A percentile compares a stretch with the other conserved stretches of the same genome.
These are phyloP conservation scores for Leptonema lineaticorne DNA, from an alignment of 1,140 invertebrate genomes.

Conservation along the genomic window DNA sequence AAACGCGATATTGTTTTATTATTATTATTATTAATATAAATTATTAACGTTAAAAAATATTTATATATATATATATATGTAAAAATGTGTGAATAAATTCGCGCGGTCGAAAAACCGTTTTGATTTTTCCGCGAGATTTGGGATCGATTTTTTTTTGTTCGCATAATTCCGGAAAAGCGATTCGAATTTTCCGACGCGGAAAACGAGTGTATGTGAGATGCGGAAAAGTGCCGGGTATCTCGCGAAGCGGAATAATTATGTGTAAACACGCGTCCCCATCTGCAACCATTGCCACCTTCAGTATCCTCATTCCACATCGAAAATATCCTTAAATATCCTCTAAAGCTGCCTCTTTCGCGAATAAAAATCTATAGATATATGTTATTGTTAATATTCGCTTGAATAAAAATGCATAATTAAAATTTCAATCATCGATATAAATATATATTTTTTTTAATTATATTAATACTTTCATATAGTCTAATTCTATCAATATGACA, in stretches of 20 bases:
- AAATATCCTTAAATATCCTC: constrained; percentile 20
- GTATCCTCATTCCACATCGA: neutral
- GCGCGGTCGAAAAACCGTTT: no score
- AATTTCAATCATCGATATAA: no score
- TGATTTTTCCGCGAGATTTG: no score
- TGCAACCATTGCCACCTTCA: neutral
- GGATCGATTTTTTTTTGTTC: no score
- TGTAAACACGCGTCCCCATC: constrained; percentile 36
- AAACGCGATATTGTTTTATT: neutral
- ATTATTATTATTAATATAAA: neutral
- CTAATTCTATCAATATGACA: no score
- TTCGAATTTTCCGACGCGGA: neutral
- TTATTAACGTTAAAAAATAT: neutral
- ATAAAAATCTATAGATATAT: no score
- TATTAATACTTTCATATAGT: no score
- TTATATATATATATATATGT: neutral
- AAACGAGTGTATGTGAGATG: neutral
- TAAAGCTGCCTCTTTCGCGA: neutral
- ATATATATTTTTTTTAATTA: no score
- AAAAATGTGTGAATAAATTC: neutral
- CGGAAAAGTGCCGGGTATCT: constrained; percentile 24
- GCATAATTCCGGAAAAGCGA: neutral
- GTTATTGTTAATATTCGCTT: no score
- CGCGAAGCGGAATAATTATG: constrained; percentile 42
- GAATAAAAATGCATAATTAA: no score